Conservation (phyloP, 2,113 vertebrate genomes). For the Lepidothrix coronata region DNA sequence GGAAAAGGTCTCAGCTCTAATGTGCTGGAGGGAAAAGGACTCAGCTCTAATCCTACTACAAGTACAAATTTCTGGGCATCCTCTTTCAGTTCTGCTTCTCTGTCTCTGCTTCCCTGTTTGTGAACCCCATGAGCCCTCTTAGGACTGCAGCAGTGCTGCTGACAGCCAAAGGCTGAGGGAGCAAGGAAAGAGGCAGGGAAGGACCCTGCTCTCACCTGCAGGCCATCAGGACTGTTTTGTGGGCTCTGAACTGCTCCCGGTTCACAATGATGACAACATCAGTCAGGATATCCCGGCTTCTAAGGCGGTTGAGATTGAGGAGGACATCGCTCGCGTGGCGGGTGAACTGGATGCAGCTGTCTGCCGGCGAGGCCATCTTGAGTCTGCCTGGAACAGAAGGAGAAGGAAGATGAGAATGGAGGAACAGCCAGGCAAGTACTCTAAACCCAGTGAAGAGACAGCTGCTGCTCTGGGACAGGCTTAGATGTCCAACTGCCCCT, state of each 20-base stretch:
- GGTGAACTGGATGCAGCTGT: slow-evolving; percentile 99
- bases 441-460: background rate
- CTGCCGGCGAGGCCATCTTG: slow-evolving; percentile 92
- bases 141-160: background rate
- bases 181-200: background rate
- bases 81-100: background rate
- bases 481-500: background rate
- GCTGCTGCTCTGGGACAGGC: background rate
- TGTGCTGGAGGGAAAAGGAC: too few relatives aligned
- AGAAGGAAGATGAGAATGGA: background rate
- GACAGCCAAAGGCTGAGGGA: background rate
- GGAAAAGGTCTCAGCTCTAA: background rate
- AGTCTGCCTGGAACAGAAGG: slow-evolving; percentile 66
- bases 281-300: slow-evolving; percentile 92
- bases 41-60: background rate
- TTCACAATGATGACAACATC: slow-evolving; percentile 95
- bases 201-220: slow-evolving; percentile 84
- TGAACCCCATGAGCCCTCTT: rapidly evolving
- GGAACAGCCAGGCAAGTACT: background rate
- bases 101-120: background rate
- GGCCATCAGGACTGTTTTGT: slow-evolving; percentile 98
- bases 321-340: slow-evolving; percentile 95
- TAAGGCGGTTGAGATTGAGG: slow-evolving; percentile 94
- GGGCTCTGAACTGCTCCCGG: slow-evolving; percentile 94
- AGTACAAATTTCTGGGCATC: background rate